Conservation (phyloP, 2,113 vertebrate species). For the Eclectus roratus region DNA sequence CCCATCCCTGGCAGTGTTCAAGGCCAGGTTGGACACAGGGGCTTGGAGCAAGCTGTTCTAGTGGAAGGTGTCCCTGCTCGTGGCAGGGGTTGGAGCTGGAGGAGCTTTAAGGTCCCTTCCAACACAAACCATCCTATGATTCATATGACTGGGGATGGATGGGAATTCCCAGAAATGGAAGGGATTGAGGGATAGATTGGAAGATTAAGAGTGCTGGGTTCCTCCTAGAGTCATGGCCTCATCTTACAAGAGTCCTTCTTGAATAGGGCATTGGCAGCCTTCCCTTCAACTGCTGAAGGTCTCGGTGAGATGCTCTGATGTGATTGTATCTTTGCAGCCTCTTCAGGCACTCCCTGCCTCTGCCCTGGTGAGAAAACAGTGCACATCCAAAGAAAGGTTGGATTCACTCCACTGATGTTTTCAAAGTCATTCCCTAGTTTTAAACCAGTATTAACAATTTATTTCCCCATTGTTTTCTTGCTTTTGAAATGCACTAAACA, state of each 20-base stretch:
- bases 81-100: background rate
- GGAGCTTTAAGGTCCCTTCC: background rate
- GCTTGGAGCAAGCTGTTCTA: no score
- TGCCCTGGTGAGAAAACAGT: background rate
- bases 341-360: no score
- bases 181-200: background rate
- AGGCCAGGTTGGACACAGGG: no score
- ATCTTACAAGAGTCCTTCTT: background rate
- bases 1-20: no score
- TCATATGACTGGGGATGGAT: background rate
- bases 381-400: rapidly evolving
- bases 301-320: rapidly evolving
- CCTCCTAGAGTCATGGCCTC: no score
- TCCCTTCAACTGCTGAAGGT: background rate
- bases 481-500: rapidly evolving
- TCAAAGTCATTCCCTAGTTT: background rate
- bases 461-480: background rate
- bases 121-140: background rate
- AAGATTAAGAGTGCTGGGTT: background rate
- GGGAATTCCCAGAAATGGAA: background rate
- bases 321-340: rapidly evolving
- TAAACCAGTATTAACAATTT: background rate
- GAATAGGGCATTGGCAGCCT: rapidly evolving
- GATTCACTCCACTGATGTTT: no score
- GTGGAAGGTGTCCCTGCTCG: no score